Base-by-base conservation (phyloP, 2,113 vertebrate genomes). In the Plotosus lineatus region DNA sequence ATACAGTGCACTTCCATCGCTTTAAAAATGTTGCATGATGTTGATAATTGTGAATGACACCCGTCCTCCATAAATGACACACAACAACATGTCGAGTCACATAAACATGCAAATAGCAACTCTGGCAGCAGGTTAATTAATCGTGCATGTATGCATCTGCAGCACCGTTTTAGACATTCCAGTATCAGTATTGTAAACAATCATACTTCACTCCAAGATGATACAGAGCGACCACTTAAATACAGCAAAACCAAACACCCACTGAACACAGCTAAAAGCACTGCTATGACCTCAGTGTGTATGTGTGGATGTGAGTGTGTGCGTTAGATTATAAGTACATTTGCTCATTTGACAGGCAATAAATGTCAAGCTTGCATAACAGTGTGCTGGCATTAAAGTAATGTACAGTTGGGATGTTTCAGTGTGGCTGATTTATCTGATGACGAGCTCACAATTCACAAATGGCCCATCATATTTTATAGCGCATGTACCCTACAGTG, bases 381-480 rank as follows among this genome's bases (percentile, higher is more conserved):
- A 79, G 66, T 48, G 66, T 23, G 63, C 33, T 19, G 17, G 65
- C 36, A 40, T 44, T 66, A 56, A 28, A 19, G 50, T 68, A 79
- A 44, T 71, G 31, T 53, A 69, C 15, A 56, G 50, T 56, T 78
- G 19, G 38, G 48, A 69, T 50, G 56, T 55, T 71, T 40, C 66
- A 10, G 26, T 11, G 40, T 61, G 51, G 23, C 48, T 79, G 77
- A 79, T 79, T 79, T 33, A 79, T 21, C 42, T 58, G 26, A 79
- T 58, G 65, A 68, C 51, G 31, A 71, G 77, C 50, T 53, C 42
- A 26, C 60, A 66, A 78, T 51, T 50, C 58, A 78, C 76, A 38
- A 78, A 78, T 63, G 46, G 76, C 44, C 58, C 46, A 36, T 78
- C 60, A 17, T 78, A 60, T 36, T 68, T 78, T 78, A 68, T 26